Conservation (phyloP, 2,888 invertebrate genomes). For the Diabrotica balteata region DNA sequence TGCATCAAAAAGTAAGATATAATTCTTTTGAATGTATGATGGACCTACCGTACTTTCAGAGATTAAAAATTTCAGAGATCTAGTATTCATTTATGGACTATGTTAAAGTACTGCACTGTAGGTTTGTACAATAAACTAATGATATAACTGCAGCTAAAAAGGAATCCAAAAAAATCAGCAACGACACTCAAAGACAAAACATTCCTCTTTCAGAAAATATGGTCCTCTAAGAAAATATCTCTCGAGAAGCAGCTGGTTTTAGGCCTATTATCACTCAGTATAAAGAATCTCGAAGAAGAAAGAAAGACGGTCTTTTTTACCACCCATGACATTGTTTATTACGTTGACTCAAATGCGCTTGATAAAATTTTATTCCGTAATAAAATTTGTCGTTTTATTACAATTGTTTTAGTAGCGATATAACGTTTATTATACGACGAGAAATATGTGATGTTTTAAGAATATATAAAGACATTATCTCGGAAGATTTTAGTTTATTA, state of each 20-base stretch:
- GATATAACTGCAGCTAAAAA: not conserved
- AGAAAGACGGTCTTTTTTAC: slow-evolving; percentile 40
- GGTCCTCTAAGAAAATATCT: slow-evolving; percentile 21
- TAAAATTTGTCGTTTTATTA: slow-evolving; percentile 53
- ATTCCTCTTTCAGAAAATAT: slow-evolving; percentile 10
- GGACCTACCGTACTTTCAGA: no score
- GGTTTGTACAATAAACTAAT: not conserved
- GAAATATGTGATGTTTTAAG: slow-evolving; percentile 38
- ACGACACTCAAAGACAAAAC: not conserved
- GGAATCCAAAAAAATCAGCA: slow-evolving; percentile 7
- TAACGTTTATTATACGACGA: slow-evolving; percentile 38
- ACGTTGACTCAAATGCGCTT: slow-evolving; percentile 47
- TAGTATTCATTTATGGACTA: no score
- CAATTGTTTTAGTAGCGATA: slow-evolving; percentile 43
- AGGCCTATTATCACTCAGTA: slow-evolving; percentile 45
- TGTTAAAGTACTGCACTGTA: not conserved
- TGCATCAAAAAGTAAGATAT: no score
- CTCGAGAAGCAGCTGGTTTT: slow-evolving; percentile 33
- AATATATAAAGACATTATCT: slow-evolving; percentile 35
- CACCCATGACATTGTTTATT: slow-evolving; percentile 53
- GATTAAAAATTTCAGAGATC: no score
- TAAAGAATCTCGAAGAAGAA: slow-evolving; percentile 34
- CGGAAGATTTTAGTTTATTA: slow-evolving; percentile 31
- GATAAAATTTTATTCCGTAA: slow-evolving; percentile 53
- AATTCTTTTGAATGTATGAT: no score